Conservation (phyloP, 37 sponge, comb jelly and placozoan species). For the Agelas oroides region DNA sequence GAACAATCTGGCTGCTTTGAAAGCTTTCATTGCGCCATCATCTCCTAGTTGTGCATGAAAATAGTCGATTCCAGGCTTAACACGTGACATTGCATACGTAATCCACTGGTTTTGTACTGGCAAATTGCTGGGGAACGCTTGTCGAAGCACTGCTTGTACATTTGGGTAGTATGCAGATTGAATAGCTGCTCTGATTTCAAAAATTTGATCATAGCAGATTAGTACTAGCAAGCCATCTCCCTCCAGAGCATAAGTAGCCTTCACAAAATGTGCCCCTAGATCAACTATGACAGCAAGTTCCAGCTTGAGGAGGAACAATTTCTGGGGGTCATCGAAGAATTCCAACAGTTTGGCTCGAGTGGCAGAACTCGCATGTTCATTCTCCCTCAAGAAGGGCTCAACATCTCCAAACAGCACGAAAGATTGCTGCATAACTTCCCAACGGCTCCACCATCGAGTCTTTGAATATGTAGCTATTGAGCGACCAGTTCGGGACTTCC, state of each 20-base stretch:
- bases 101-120: slow-evolving; percentile 4
- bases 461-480: slow-evolving; percentile 5
- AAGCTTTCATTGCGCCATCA: background rate
- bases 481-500: slow-evolving; percentile 18
- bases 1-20: slow-evolving; percentile 41
- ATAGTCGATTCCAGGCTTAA: slow-evolving; percentile 3
- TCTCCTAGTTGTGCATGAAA: background rate
- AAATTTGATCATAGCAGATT: background rate
- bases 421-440: slow-evolving; percentile 8
- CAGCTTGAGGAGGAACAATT: background rate
- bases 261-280: slow-evolving; percentile 1
- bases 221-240: slow-evolving; percentile 22
- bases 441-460: slow-evolving; percentile 26
- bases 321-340: slow-evolving; percentile 17
- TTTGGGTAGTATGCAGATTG: background rate
- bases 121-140: background rate
- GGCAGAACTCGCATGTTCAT: slow-evolving; percentile 9
- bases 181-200: background rate
- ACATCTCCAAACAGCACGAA: slow-evolving; percentile 11
- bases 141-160: background rate
- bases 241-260: slow-evolving; percentile 25
- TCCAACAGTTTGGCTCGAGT: slow-evolving; percentile 14
- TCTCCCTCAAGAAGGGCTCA: slow-evolving; percentile 14
- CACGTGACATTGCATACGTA: background rate
- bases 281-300: slow-evolving; percentile 18